Evolutionary conservation across 2,797 vertebrate genomes (phyloP).

Genomic region (Salarias fasciatus): DNA sequence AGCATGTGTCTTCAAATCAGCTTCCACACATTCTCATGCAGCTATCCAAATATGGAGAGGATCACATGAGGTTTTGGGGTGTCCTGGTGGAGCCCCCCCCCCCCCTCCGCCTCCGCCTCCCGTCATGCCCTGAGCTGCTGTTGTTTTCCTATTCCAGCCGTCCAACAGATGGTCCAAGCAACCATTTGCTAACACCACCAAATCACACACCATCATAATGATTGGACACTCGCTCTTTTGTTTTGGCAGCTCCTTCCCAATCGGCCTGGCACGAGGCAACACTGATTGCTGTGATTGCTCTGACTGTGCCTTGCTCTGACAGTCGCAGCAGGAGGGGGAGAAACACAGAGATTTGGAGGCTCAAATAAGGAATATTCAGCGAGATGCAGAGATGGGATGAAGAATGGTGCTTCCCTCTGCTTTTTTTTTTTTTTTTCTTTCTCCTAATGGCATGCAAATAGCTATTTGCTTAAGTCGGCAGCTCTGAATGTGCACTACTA

Average conservation of each 20-base stretch:
- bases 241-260: conserved; percentile 74
- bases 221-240: conserved; percentile 72
- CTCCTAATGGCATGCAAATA: conserved; percentile 74
- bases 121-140: conserved; percentile 56
- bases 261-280: conserved; percentile 65
- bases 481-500: conserved; percentile 72
- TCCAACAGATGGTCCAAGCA: conserved; percentile 68
- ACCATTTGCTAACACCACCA: conserved; percentile 63
- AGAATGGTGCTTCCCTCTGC: conserved; percentile 64
- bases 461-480: conserved; percentile 76
- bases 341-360: conserved; percentile 56
- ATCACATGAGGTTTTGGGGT: conserved; percentile 7
- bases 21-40: conserved; percentile 11
- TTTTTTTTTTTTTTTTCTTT: conserved; percentile 30
- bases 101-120: conserved; percentile 22
- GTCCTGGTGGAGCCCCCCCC: conserved; percentile 32
- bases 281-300: conserved; percentile 78
- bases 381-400: conserved; percentile 63
- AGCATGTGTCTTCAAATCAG: conserved; percentile 7
- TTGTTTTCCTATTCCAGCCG: conserved; percentile 63
- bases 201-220: conserved; percentile 63
- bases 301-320: conserved; percentile 68
- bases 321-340: conserved; percentile 60
- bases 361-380: conserved; percentile 65
- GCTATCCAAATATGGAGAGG: conserved; percentile 38